Percentiles rank a stretch among this genome's conserved stretches.
Evolutionary conservation across 2,113 vertebrate genomes (phyloP).

Genomic region (Lophotis ruficrista): DNA sequence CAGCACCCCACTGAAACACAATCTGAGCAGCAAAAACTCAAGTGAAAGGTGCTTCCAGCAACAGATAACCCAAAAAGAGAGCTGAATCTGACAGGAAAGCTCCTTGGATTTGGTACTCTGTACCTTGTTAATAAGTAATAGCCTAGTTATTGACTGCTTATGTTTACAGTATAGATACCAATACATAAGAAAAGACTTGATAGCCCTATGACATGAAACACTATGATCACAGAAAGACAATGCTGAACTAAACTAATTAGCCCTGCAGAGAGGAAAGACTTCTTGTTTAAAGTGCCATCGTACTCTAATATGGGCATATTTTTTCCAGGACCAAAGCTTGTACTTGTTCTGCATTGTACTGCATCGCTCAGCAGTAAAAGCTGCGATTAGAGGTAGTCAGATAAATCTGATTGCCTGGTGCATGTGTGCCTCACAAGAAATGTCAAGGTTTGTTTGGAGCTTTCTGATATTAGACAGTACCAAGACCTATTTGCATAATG

Average conservation of each 20-base stretch:
- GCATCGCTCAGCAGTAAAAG: neutral
- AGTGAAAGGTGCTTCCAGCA: neutral
- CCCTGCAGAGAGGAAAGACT: neutral
- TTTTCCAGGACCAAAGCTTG: neutral
- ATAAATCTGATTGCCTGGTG: neutral
- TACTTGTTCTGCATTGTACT: neutral
- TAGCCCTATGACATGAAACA: constrained; percentile 4
- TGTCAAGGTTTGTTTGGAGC: neutral
- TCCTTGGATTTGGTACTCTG: neutral
- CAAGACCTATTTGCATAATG: neutral
- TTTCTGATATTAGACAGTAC: neutral
- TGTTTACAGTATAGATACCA: neutral
- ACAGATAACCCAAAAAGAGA: neutral
- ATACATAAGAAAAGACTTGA: neutral
- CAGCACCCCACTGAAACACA: neutral
- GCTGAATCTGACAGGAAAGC: neutral
- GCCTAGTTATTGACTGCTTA: constrained; percentile 1
- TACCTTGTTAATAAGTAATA: constrained; percentile 14
- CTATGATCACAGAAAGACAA: neutral
- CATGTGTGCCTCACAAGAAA: neutral
- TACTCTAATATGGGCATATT: neutral
- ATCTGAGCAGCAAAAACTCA: neutral
- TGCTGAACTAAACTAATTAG: constrained; percentile 3
- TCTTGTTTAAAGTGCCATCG: neutral
- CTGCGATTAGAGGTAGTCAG: neutral